Evolutionary conservation across 2,113 vertebrate species (phyloP), one percentile per base, ranked within the genome.

Genomic region (Butorides virescens): DNA sequence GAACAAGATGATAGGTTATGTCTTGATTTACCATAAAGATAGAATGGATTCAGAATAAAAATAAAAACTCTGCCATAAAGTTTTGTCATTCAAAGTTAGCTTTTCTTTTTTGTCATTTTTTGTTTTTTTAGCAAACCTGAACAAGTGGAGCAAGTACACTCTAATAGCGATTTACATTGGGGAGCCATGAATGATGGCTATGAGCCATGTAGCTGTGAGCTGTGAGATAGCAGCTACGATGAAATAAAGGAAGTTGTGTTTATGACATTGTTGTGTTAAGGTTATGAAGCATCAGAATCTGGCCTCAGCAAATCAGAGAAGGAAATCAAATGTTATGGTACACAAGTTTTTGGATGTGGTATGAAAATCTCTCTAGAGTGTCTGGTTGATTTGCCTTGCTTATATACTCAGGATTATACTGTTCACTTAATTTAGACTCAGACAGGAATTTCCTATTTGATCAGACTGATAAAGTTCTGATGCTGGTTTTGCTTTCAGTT

Each of bases 131-230:
- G 7, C 21, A 55, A 59, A 89, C 7, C 2, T 56, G 56, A 75
- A 47, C 2, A 2, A 44, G 11, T 15, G n/a, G 7, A 34, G 2
- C 14, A 52, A 36, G 52, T 49, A 32, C 67, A 18, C 13, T 56
- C 2, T 13, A 67, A 18, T 25, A 47, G 17, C 25, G 26, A 49
- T 72, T 84, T 76, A 17, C 67, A 59, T 56, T 0, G 0, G 30
- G 52, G 47, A 75, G 3, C 19, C 15, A 6, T 29, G 15, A 67
- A 21, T 44, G n/a, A 10, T 84, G 30, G 6, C 22, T 37, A 6
- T n/a, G 0, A 90, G 11, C 34, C 37, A 44, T 21, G 46, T 27
- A 36, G 32, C 53, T 63, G 55, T 34, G 50, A 55, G 29, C 8
- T 23, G 25, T 30, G 37, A 42, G 53, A 16, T 13, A 72, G 23